Percentiles rank a stretch among this genome's conserved stretches.
phyloP scores from a whole-genome alignment of 2,797 vertebrate species.

The Eleutherodactylus coqui region DNA sequence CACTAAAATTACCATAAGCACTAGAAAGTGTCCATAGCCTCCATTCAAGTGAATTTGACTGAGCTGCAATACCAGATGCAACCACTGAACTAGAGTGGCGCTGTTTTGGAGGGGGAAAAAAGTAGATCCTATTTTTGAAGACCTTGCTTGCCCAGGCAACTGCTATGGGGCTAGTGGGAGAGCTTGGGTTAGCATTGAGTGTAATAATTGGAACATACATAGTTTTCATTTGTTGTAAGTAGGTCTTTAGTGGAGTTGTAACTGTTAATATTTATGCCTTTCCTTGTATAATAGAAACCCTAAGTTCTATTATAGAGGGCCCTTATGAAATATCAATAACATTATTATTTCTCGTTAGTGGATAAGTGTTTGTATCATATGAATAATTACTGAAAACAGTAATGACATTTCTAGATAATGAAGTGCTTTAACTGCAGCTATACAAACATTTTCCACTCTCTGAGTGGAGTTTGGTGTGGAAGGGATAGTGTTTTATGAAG shows the following conservation, averaged over 20 bases:
- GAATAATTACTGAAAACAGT: neutral
- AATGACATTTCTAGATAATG: neutral
- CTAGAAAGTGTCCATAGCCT: too few species aligned
- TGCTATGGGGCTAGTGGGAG: too few species aligned
- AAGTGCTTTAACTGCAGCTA: neutral
- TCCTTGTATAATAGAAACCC: neutral
- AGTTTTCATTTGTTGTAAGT: neutral
- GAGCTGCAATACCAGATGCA: too few species aligned
- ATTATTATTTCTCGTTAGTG: neutral
- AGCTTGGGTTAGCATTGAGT: too few species aligned
- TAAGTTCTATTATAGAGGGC: neutral
- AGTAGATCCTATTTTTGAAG: too few species aligned
- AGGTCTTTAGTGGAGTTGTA: neutral
- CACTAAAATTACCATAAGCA: too few species aligned
- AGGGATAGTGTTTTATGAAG: constrained; percentile 43
- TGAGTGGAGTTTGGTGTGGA: neutral
- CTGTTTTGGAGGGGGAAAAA: too few species aligned
- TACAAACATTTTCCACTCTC: constrained; percentile 34
- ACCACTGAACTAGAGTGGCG: too few species aligned
- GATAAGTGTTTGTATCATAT: neutral
- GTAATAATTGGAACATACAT: too few species aligned
- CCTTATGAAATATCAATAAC: neutral
- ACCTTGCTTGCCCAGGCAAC: too few species aligned
- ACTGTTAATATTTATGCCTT: too few species aligned
- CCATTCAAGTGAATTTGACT: too few species aligned